These are phyloP conservation scores for Chaetoderma sp. DNA, from an alignment of 2,888 invertebrate species.

Conservation along the genomic window DNA sequence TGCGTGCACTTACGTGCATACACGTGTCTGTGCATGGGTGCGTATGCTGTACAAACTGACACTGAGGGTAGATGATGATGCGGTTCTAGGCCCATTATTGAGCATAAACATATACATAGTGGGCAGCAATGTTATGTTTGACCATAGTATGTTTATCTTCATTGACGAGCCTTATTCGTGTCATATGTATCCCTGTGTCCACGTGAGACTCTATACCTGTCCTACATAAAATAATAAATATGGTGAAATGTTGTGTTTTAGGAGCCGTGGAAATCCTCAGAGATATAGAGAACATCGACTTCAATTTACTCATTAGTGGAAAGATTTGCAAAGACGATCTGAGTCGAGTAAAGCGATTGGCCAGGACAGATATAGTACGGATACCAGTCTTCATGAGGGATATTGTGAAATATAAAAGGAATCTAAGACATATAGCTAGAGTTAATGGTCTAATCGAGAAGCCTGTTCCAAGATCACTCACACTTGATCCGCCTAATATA, in stretches of 20 bases:
- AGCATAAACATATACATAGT: too few species aligned
- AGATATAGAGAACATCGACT: conserved; percentile 65
- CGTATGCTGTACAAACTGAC: too few species aligned
- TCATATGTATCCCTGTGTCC: too few species aligned
- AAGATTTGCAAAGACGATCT: conserved; percentile 64
- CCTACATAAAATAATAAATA: neutral
- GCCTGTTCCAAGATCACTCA: neutral
- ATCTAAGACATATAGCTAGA: conserved; percentile 51
- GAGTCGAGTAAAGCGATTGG: conserved; percentile 56
- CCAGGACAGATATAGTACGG: conserved; percentile 55
- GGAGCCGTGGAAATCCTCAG: conserved; percentile 66
- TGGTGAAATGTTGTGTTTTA: conserved; percentile 36
- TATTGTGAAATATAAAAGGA: conserved; percentile 53
- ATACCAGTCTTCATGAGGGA: conserved; percentile 64
- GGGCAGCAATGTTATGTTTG: too few species aligned
- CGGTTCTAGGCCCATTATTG: too few species aligned
- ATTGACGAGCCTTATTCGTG: too few species aligned
- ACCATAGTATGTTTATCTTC: too few species aligned
- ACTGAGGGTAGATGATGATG: too few species aligned
- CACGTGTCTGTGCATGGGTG: too few species aligned
- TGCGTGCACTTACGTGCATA: too few species aligned
- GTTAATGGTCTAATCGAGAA: conserved; percentile 49
- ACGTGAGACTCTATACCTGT: neutral
- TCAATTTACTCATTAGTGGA: conserved; percentile 63
- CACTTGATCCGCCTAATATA: too few species aligned